Evolutionary conservation across 2,113 vertebrate species (phyloP).

Genomic region (Periophthalmus modestus): DNA sequence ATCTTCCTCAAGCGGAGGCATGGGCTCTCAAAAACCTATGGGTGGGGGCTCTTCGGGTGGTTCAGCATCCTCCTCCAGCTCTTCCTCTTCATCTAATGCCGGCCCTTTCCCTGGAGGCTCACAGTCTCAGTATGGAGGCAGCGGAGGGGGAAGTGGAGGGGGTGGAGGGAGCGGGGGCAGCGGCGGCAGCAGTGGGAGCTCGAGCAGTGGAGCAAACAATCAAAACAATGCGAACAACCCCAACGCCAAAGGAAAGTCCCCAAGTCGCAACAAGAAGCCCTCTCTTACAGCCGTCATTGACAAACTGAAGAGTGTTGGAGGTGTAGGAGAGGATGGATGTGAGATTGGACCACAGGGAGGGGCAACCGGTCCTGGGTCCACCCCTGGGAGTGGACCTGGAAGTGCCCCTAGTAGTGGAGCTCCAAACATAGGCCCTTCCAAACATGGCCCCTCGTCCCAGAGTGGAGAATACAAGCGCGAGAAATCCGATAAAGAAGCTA

Average conservation of each 20-base stretch:
- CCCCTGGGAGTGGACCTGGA: constrained; percentile 78
- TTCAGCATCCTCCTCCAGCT: constrained; percentile 77
- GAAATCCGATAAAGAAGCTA: constrained; percentile 92
- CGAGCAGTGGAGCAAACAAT: constrained; percentile 80
- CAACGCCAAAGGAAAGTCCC: constrained; percentile 95
- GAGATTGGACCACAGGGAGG: constrained; percentile 79
- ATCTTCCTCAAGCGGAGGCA: constrained; percentile 86
- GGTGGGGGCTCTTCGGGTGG: constrained; percentile 72
- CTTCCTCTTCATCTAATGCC: constrained; percentile 79
- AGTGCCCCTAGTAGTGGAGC: constrained; percentile 69
- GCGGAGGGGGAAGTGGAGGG: constrained; percentile 82
- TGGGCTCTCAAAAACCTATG: constrained; percentile 86
- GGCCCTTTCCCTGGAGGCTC: constrained; percentile 81
- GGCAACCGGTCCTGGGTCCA: constrained; percentile 78
- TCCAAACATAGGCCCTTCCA: constrained; percentile 83
- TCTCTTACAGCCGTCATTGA: constrained; percentile 97
- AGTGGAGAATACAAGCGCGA: constrained; percentile 92
- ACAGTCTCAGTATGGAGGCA: constrained; percentile 85
- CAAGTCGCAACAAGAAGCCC: constrained; percentile 97
- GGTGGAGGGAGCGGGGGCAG: constrained; percentile 75
- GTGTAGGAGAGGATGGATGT: constrained; percentile 89
- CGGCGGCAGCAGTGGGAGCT: constrained; percentile 79
- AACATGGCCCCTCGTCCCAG: constrained; percentile 84
- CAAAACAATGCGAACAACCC: constrained; percentile 82
- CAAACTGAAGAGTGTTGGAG: constrained; percentile 96